A percentile compares a stretch with the other conserved stretches of the same genome.
These are phyloP conservation scores for Romanogobio albipinnatus DNA, from an alignment of 2,113 vertebrate genomes.

Conservation along the genomic window DNA sequence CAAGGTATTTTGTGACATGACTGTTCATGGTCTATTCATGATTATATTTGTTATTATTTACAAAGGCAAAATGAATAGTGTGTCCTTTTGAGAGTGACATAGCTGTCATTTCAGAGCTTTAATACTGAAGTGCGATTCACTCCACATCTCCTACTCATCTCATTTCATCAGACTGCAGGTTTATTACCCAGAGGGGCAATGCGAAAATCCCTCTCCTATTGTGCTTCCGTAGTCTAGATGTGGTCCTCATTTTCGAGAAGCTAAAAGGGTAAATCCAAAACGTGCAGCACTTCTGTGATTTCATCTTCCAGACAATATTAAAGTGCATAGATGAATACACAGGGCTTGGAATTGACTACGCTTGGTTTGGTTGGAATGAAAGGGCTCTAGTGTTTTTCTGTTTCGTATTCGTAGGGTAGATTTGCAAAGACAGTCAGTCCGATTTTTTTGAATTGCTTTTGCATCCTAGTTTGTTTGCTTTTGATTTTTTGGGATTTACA, in stretches of 20 bases:
- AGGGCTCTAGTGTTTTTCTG: constrained; percentile 8
- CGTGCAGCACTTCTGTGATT: not conserved
- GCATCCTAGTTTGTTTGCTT: constrained; percentile 15
- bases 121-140: constrained; percentile 26
- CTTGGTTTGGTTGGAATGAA: constrained; percentile 38
- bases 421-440: constrained; percentile 23
- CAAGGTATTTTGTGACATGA: not conserved
- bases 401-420: not conserved
- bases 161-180: constrained; percentile 49
- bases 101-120: constrained; percentile 52
- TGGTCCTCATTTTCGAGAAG: constrained; percentile 18
- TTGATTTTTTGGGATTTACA: not conserved
- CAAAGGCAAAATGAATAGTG: not conserved
- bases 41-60: constrained; percentile 6
- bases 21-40: not conserved
- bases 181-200: constrained; percentile 36
- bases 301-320: constrained; percentile 23
- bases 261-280: constrained; percentile 15
- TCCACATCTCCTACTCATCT: constrained; percentile 34
- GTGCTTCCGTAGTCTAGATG: not conserved
- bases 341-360: constrained; percentile 34
- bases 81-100: constrained; percentile 18
- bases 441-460: constrained; percentile 40
- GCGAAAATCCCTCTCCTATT: constrained; percentile 25
- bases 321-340: constrained; percentile 24